A percentile compares a stretch with the other conserved stretches of the same genome.
Evolutionary conservation across 2,888 invertebrate species (phyloP).

Genomic region (Acrobasis consociella): DNA sequence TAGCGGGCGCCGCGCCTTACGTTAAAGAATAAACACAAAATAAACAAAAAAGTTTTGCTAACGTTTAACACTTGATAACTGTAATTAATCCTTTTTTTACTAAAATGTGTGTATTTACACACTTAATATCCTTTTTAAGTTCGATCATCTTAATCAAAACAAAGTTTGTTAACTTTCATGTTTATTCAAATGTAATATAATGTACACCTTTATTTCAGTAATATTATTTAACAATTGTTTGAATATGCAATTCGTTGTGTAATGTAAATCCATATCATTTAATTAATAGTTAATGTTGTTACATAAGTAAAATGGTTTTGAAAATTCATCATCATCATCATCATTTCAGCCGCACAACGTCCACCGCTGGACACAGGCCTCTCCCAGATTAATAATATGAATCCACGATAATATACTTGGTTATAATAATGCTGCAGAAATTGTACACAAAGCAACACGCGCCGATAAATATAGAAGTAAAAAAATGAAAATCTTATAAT

Average conservation of each 20-base stretch:
- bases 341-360: no score
- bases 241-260: background rate
- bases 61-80: no score
- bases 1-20: slow-evolving; percentile 27
- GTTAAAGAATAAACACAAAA: background rate
- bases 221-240: no score
- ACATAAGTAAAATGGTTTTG: background rate
- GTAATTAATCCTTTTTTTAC: no score
- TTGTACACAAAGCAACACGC: background rate
- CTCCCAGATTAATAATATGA: background rate
- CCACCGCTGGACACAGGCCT: no score
- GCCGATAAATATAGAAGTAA: slow-evolving; percentile 22
- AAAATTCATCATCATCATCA: no score
- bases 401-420: background rate
- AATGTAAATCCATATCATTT: background rate
- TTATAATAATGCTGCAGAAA: slow-evolving; percentile 26
- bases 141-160: no score
- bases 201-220: background rate
- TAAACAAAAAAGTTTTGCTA: background rate
- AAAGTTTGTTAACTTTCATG: background rate
- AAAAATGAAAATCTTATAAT: slow-evolving; percentile 1
- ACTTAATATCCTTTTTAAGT: no score
- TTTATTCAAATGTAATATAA: background rate
- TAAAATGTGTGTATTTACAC: no score
- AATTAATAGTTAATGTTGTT: background rate